Evolutionary conservation across 2,113 vertebrate genomes (phyloP), one percentile per base, ranked within the genome.

Genomic region (Brachirus orientalis): DNA sequence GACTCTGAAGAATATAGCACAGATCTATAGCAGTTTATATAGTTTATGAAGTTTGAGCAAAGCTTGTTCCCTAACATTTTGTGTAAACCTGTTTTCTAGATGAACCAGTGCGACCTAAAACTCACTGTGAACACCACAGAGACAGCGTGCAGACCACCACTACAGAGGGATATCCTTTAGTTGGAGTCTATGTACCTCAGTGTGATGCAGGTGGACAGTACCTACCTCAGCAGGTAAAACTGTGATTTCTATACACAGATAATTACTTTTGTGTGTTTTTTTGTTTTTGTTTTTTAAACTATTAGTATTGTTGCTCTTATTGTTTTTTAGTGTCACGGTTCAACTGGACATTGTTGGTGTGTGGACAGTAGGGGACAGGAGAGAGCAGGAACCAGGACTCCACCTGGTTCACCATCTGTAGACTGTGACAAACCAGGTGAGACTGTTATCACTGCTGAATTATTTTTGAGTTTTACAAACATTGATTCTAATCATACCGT

Each of bases 301-400:
- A 13, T 4, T 12, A 43, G n/a, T n/a, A 43, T 4, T 14, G 14
- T 43, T 43, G 11, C 11, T 10, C 4, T 10, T 43, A 14, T 43
- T 5, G 12, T 14, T 20, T 19, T 12, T 20, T 19, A 89, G 87
- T 87, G 87, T 6, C 82, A 87, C 0, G 50, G 89, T 8, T 92
- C 92, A 60, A 91, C 89, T 0, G 95, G 95, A 48, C 51, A 95
- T 63, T 96, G 95, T 78, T 97, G 95, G 95, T 97, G 95, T 0
- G 95, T 98, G 79, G 91, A 95, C 2, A 17, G 2, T 0, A 54
- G 77, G 0, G 95, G 96, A 28, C 89, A 90, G 41, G 95, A 96
- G 75, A 88, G 92, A 40, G 65, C 89, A 0, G 95, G 94, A 18
- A 96, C 94, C 0, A 88, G 90, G 50, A 94, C 88, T 0, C 65